Evolutionary conservation across 35 echinoderm and acorn worm genomes (phyloP).

Genomic region (Ophioderma brevispina): DNA sequence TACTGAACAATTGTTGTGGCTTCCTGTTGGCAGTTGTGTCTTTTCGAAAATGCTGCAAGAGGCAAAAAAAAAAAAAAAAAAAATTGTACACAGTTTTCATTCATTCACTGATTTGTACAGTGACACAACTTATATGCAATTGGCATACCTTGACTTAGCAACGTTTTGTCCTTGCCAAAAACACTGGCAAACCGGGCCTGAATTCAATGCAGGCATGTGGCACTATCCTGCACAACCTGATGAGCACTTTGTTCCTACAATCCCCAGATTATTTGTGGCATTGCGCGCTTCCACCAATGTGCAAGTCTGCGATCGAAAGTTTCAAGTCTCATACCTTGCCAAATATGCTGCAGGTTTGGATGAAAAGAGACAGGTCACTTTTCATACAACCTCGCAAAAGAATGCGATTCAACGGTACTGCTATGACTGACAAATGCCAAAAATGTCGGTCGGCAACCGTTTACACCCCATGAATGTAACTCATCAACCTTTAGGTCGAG

Average conservation of each 20-base stretch:
- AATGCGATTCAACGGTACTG: not conserved
- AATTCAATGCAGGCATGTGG: not conserved
- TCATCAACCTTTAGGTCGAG: not conserved
- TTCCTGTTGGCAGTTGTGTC: no score
- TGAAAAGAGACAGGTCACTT: not conserved
- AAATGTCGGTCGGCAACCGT: not conserved
- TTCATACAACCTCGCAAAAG: not conserved
- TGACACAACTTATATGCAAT: not conserved
- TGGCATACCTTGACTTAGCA: not conserved
- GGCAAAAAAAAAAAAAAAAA: not conserved
- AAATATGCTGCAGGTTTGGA: not conserved
- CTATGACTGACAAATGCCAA: not conserved
- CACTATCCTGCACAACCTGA: not conserved
- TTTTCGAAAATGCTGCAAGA: no score
- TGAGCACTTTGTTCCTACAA: not conserved
- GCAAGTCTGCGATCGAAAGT: not conserved
- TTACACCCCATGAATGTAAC: not conserved
- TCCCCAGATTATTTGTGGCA: not conserved
- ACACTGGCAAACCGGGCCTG: not conserved
- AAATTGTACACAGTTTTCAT: not conserved
- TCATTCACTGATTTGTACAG: not conserved
- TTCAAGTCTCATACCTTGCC: not conserved
- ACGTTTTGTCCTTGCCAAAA: not conserved
- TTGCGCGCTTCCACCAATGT: not conserved
- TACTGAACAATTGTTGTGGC: no score